A percentile compares a stretch with the other conserved stretches of the same genome.
Conservation (phyloP, 2,113 vertebrate genomes). For the Phycodurus eques region DNA sequence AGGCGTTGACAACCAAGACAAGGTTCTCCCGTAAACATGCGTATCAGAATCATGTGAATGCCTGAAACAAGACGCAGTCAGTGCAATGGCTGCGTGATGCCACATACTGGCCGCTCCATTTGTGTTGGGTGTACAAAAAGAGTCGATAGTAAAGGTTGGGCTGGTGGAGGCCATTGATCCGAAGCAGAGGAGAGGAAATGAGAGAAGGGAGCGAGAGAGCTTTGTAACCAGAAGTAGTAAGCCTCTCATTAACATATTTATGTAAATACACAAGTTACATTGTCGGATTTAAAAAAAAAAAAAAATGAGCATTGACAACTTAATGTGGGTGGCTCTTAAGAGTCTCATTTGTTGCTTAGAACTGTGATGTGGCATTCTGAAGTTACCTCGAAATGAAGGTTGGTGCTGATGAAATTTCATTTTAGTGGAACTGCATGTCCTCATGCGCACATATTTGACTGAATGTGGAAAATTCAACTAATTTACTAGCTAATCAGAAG, state of each 20-base stretch:
- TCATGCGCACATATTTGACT: no score
- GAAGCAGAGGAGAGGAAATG: conserved; percentile 32
- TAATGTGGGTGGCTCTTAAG: neutral
- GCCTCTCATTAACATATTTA: neutral
- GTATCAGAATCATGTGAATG: conserved; percentile 37
- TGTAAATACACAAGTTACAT: no score
- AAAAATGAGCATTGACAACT: neutral
- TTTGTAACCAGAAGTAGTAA: conserved; percentile 5
- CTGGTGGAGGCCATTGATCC: conserved; percentile 47
- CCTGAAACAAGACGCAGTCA: conserved; percentile 53
- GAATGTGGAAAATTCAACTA: no score
- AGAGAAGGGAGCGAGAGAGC: conserved; percentile 29
- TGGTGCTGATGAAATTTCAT: no score
- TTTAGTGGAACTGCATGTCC: no score
- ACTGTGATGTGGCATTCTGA: neutral
- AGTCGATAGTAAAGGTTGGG: conserved; percentile 50
- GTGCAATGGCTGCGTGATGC: conserved; percentile 34
- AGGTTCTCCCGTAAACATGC: conserved; percentile 14
- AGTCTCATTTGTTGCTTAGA: neutral
- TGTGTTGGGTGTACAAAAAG: conserved; percentile 39
- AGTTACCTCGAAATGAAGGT: neutral
- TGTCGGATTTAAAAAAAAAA: neutral
- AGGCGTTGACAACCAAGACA: neutral
- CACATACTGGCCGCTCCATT: conserved; percentile 58
- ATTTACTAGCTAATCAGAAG: conserved; percentile 11